Evolutionary conservation across 2,888 invertebrate species (phyloP), one percentile per base, ranked within the genome.

Genomic region (Agapostemon virescens): DNA sequence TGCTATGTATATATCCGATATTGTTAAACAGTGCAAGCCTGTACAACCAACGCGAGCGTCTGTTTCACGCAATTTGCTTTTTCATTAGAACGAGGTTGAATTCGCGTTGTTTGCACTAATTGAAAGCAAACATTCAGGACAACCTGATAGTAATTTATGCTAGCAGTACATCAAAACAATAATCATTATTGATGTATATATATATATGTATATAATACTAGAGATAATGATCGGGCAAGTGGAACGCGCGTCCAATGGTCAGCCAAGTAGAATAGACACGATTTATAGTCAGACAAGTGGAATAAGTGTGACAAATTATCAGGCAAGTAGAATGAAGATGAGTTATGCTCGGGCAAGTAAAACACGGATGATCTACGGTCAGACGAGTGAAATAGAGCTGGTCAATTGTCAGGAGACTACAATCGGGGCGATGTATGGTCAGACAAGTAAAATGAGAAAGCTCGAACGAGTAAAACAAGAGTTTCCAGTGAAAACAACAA

Each of bases 251-350:
- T 26, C 15, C 26, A 15, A 26, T 55, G 55, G 55, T 26, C 55
- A 26, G 55, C 5, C 55, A 55, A 55, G 55, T 26, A 55, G 55
- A 26, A 55, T 26, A 13, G 13, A 5, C 55, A 26, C 26, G 55
- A 55, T 55, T 55, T 55, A 55, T 26, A 55, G 26, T 55, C 23
- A 15, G 55, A 26, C 55, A 15, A 55, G 55, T 55, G 55, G 15
- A 55, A 55, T 55, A 55, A 55, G 23, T 55, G 55, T 55, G 55
- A 55, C 55, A 55, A 55, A 55, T 55, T 23, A 55, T 55, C 55
- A n/a, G 26, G 6, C 55, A 13, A 23, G 55, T 15, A 26, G 55
- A 55, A 55, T 55, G 55, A 55, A 55, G 55, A 55, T 55, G 55
- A 55, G 55, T 55, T 55, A 55, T 55, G 26, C 23, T 26, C 26